A percentile compares a stretch with the other conserved stretches of the same genome.
Conservation (phyloP, 2,797 vertebrate genomes). For the Moxostoma hubbsi region DNA sequence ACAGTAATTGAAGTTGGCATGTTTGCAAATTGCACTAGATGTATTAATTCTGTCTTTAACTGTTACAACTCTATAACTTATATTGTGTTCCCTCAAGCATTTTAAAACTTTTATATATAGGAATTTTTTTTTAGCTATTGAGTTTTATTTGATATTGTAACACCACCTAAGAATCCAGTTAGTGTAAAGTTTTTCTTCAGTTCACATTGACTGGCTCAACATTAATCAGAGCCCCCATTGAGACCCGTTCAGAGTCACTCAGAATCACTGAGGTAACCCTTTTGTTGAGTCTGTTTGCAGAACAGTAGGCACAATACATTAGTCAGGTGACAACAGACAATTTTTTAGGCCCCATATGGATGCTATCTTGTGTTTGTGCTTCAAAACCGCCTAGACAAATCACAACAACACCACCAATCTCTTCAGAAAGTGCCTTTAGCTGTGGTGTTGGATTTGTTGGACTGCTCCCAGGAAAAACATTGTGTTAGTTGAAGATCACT, state of each 20-base stretch:
- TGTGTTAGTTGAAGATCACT: constrained; percentile 13
- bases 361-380: constrained; percentile 26
- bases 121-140: not conserved
- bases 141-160: not conserved
- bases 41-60: not conserved
- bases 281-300: constrained; percentile 15
- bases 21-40: too few species aligned
- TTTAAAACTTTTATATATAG: not conserved
- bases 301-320: constrained; percentile 39
- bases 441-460: constrained; percentile 30
- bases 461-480: constrained; percentile 19
- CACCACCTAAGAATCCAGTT: constrained; percentile 17
- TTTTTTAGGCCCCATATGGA: constrained; percentile 29
- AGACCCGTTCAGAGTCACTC: constrained; percentile 26
- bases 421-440: not conserved
- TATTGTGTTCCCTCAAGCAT: not conserved
- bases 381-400: not conserved
- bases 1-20: too few species aligned
- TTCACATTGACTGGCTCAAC: constrained; percentile 51
- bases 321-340: constrained; percentile 38
- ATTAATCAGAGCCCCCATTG: constrained; percentile 45
- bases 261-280: constrained; percentile 38
- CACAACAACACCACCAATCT: constrained; percentile 6
- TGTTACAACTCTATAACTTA: not conserved
- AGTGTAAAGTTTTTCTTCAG: constrained; percentile 16